Conservation (phyloP, 2,888 invertebrate genomes). For the Sclerodermus sp. region DNA sequence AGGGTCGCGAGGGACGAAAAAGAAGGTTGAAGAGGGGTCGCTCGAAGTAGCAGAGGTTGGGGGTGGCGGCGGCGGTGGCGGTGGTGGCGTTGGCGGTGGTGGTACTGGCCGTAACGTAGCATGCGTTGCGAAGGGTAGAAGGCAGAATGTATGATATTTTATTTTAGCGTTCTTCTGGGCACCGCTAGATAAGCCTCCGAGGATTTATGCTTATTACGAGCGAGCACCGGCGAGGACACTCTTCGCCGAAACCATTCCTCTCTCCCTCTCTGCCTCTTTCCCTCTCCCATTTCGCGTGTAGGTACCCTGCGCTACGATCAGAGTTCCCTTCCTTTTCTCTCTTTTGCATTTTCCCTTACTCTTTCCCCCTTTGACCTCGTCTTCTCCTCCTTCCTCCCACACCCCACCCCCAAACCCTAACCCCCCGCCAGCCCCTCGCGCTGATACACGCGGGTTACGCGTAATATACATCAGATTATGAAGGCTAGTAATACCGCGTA, state of each 20-base stretch:
- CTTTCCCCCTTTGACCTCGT: background rate
- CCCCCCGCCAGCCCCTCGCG: no score
- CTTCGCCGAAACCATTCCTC: slow-evolving; percentile 43
- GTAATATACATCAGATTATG: slow-evolving; percentile 49
- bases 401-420: no score
- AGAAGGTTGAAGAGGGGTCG: slow-evolving; percentile 9
- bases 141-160: slow-evolving; percentile 55
- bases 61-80: slow-evolving; percentile 5
- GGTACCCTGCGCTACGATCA: no score
- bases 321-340: slow-evolving; percentile 1
- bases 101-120: slow-evolving; percentile 29
- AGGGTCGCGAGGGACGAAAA: slow-evolving; percentile 10
- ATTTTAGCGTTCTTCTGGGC: slow-evolving; percentile 56
- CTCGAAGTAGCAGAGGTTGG: background rate
- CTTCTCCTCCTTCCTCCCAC: no score
- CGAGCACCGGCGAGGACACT: slow-evolving; percentile 38
- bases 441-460: slow-evolving; percentile 31
- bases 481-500: slow-evolving; percentile 39
- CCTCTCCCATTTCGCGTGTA: no score
- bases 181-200: slow-evolving; percentile 55
- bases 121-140: slow-evolving; percentile 38
- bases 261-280: no score
- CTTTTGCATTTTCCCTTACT: slow-evolving; percentile 16
- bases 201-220: slow-evolving; percentile 58
- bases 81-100: slow-evolving; percentile 15